Conservation (phyloP, 2,113 vertebrate genomes). For the Eira barbara region DNA sequence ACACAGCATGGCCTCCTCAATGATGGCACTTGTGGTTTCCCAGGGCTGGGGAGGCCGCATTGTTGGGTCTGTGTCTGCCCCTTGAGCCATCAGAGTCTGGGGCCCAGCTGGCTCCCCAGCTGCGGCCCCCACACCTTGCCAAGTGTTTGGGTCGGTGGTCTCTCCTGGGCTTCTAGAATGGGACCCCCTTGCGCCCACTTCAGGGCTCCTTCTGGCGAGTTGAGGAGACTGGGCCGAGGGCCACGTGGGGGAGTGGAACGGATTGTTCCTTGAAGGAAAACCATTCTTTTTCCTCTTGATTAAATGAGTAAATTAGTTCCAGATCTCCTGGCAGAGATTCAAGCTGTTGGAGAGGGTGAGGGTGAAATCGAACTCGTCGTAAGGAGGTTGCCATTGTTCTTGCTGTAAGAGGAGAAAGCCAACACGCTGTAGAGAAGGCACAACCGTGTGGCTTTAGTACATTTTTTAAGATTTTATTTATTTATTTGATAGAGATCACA, state of each 20-base stretch:
- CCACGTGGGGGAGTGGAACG: not conserved
- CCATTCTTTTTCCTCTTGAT: slow-evolving; percentile 66
- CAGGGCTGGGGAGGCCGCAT: not conserved
- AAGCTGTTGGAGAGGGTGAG: slow-evolving; percentile 71
- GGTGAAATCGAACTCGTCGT: not conserved
- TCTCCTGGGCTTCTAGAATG: not conserved
- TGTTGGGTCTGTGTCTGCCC: not conserved
- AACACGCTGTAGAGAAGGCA: not conserved
- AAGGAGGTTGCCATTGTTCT: not conserved
- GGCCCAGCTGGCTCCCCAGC: not conserved
- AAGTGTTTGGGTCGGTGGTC: not conserved
- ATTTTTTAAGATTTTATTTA: no score
- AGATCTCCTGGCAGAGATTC: slow-evolving; percentile 81
- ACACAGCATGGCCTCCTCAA: not conserved
- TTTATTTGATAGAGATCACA: no score
- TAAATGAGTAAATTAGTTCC: slow-evolving; percentile 84
- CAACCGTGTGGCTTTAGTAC: not conserved
- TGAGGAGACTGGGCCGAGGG: not conserved
- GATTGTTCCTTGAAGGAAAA: slow-evolving; percentile 57
- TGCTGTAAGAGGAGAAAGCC: not conserved
- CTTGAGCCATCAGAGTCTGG: not conserved
- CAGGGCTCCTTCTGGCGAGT: not conserved
- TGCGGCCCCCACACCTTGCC: not conserved
- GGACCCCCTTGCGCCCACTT: not conserved
- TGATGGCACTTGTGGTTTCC: not conserved